Percentiles rank a stretch among this genome's conserved stretches.
phyloP scores from a whole-genome alignment of 2,113 vertebrate species.

The Sitta europaea region DNA sequence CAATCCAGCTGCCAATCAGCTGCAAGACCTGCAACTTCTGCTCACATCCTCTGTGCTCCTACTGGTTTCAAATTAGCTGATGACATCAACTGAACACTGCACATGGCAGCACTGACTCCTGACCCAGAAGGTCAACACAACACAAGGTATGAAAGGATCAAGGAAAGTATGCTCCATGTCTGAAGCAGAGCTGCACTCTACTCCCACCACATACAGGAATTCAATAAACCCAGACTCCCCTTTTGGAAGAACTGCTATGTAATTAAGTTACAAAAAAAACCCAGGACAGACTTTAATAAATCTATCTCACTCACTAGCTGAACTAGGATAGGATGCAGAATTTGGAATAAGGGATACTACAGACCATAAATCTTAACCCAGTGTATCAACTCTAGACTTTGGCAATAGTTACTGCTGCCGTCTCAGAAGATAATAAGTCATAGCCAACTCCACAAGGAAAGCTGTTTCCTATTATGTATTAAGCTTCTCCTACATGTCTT shows the following conservation, averaged over 20 bases:
- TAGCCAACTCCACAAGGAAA: background rate
- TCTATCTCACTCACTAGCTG: background rate
- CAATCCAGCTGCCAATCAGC: background rate
- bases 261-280: background rate
- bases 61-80: background rate
- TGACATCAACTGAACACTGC: background rate
- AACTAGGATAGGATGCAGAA: background rate
- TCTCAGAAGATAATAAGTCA: background rate
- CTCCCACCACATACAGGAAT: background rate
- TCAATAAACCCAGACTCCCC: background rate
- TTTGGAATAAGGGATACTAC: background rate
- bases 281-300: background rate
- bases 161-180: background rate
- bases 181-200: background rate
- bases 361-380: background rate
- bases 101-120: background rate
- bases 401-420: background rate
- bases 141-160: background rate
- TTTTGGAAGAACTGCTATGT: background rate
- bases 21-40: background rate
- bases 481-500: background rate
- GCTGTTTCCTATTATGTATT: background rate
- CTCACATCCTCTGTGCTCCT: background rate
- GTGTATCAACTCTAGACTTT: background rate
- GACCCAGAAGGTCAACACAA: background rate